These are phyloP conservation scores for Lemur catta DNA, from an alignment of 2,797 vertebrate species.

Conservation along the genomic window DNA sequence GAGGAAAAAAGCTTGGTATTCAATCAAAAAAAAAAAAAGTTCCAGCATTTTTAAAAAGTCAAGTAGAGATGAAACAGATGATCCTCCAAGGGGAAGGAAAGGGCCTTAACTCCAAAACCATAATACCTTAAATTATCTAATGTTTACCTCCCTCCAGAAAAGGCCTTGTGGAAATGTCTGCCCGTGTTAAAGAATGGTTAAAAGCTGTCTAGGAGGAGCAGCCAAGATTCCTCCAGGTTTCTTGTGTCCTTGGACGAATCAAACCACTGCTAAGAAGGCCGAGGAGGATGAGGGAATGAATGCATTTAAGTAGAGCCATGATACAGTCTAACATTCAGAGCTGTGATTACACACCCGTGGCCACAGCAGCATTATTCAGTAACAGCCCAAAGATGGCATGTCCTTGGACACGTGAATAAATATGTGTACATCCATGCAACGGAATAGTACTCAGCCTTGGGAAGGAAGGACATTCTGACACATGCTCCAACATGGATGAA, in stretches of 20 bases:
- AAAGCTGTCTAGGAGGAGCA: neutral
- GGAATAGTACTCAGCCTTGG: neutral
- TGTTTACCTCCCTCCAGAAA: conserved; percentile 27
- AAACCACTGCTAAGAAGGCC: neutral
- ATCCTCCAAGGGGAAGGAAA: conserved; percentile 34
- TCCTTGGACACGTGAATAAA: neutral
- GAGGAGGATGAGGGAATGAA: too few species aligned
- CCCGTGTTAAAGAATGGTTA: neutral
- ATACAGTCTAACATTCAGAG: neutral
- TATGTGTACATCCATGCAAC: rapidly evolving
- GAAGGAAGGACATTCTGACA: neutral
- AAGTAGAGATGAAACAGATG: conserved; percentile 68
- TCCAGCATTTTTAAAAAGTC: conserved; percentile 64
- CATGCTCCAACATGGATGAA: neutral
- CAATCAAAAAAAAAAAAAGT: conserved; percentile 67
- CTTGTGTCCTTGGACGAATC: neutral
- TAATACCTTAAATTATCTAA: conserved; percentile 43
- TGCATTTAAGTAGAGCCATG: neutral
- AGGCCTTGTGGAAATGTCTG: neutral
- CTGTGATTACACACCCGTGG: neutral
- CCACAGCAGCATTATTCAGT: neutral
- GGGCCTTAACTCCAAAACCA: neutral
- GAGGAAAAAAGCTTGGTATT: conserved; percentile 9
- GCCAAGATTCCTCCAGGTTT: neutral
- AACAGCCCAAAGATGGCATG: neutral